A percentile compares a stretch with the other conserved stretches of the same genome.
These are phyloP conservation scores for Melanotaenia trifasciata DNA, from an alignment of 2,797 vertebrate species.

Conservation along the genomic window DNA sequence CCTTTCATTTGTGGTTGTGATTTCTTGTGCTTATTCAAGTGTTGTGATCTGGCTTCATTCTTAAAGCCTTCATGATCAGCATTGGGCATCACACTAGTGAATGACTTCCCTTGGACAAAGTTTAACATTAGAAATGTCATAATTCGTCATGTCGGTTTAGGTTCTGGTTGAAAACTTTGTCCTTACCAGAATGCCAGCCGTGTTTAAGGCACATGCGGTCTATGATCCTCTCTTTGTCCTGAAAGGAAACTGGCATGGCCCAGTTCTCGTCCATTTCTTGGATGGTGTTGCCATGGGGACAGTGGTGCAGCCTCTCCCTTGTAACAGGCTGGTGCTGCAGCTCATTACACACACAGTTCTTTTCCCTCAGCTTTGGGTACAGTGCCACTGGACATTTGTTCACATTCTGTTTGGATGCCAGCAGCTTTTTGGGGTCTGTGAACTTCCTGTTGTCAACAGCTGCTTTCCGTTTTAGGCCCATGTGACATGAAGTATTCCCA, in stretches of 20 bases:
- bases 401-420: conserved; percentile 58
- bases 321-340: conserved; percentile 26
- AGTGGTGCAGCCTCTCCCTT: conserved; percentile 45
- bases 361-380: conserved; percentile 61
- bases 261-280: conserved; percentile 69
- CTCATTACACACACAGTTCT: conserved; percentile 61
- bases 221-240: conserved; percentile 53
- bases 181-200: conserved; percentile 62
- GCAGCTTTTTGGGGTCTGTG: conserved; percentile 33
- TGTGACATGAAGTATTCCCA: conserved; percentile 59
- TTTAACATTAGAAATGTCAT: neutral
- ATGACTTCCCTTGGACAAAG: conserved; percentile 58
- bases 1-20: conserved; percentile 75
- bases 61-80: conserved; percentile 46
- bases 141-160: neutral
- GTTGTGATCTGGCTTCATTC: conserved; percentile 60
- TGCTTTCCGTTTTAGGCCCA: conserved; percentile 24
- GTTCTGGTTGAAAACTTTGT: neutral
- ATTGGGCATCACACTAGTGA: conserved; percentile 43
- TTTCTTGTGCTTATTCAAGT: conserved; percentile 67
- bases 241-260: neutral
- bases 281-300: conserved; percentile 55
- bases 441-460: conserved; percentile 19
- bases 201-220: conserved; percentile 53
- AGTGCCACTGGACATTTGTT: conserved; percentile 40